Conservation (phyloP, 2,888 invertebrate genomes). For the Drosophila niveifrons region DNA sequence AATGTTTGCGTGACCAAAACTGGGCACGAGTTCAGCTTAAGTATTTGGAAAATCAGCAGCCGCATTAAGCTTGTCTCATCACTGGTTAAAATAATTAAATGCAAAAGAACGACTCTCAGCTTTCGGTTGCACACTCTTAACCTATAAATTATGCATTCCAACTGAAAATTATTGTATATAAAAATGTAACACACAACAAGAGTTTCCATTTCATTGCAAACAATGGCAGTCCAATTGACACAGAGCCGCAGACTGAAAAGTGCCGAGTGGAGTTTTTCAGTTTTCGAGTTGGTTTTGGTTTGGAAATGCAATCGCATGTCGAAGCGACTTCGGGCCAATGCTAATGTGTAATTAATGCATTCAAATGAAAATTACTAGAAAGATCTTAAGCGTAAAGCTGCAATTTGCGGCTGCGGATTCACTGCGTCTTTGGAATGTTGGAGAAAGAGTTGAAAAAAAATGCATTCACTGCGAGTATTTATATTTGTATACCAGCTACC, state of each 20-base stretch:
- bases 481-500: no score
- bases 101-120: conserved; percentile 53
- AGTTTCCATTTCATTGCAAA: conserved; percentile 58
- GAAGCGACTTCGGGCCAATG: conserved; percentile 49
- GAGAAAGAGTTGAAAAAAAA: conserved; percentile 20
- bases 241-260: conserved; percentile 31
- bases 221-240: conserved; percentile 68
- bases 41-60: conserved; percentile 37
- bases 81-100: conserved; percentile 31
- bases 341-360: conserved; percentile 73
- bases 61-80: conserved; percentile 1
- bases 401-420: conserved; percentile 31
- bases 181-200: conserved; percentile 32
- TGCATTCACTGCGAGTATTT: background rate
- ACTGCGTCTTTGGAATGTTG: conserved; percentile 37
- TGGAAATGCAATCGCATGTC: conserved; percentile 63
- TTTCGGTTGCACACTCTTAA: conserved; percentile 63
- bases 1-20: conserved; percentile 66
- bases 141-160: conserved; percentile 77
- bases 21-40: conserved; percentile 44
- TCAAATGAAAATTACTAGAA: conserved; percentile 56
- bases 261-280: background rate
- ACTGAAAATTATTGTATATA: conserved; percentile 13
- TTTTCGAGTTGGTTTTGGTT: background rate
- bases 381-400: conserved; percentile 56